Conservation (phyloP, 2,113 vertebrate species). For the Oophaga pumilio region DNA sequence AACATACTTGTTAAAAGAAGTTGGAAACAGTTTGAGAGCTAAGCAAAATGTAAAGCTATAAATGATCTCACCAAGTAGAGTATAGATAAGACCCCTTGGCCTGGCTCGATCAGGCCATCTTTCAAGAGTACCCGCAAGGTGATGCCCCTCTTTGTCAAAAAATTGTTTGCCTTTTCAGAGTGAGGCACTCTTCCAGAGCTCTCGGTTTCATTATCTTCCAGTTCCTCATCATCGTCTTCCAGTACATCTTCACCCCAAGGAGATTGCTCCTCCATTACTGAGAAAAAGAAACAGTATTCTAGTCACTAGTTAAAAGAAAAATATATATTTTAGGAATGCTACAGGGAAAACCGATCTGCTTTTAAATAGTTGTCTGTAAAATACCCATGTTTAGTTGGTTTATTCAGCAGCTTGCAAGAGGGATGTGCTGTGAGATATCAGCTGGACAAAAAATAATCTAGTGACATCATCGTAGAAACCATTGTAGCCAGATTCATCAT, state of each 20-base stretch:
- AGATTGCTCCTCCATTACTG: slow-evolving; percentile 63
- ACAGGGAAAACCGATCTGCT: too few relatives aligned
- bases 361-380: too few relatives aligned
- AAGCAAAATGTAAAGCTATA: background rate
- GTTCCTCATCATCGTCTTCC: slow-evolving; percentile 76
- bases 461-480: too few relatives aligned
- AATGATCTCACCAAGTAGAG: slow-evolving; percentile 87
- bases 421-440: too few relatives aligned
- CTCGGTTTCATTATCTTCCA: slow-evolving; percentile 73
- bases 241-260: slow-evolving; percentile 66
- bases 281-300: background rate
- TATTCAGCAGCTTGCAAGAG: too few relatives aligned
- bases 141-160: slow-evolving; percentile 88
- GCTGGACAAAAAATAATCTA: too few relatives aligned
- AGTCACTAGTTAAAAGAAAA: background rate
- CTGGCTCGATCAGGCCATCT: slow-evolving; percentile 89
- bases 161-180: slow-evolving; percentile 72
- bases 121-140: slow-evolving; percentile 91
- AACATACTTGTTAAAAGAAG: too few relatives aligned
- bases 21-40: too few relatives aligned
- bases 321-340: too few relatives aligned
- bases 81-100: slow-evolving; percentile 87
- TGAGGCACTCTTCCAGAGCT: slow-evolving; percentile 55
- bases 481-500: too few relatives aligned
- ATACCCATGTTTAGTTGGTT: too few relatives aligned